These are phyloP conservation scores for Ageneiosus marmoratus DNA, from an alignment of 2,113 vertebrate genomes.

Conservation along the genomic window DNA sequence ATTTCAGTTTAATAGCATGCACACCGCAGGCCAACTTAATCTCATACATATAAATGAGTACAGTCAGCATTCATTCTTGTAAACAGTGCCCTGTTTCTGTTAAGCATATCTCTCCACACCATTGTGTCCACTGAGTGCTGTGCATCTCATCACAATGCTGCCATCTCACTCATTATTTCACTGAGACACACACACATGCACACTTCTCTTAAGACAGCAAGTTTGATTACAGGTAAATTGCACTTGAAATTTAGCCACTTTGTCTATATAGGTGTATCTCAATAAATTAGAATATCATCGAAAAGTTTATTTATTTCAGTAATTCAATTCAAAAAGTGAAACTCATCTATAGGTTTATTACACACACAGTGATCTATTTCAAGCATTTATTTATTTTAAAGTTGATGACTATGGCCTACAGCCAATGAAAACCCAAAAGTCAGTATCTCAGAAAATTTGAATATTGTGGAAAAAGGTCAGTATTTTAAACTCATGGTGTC, in stretches of 20 bases:
- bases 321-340: too few species aligned
- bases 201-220: neutral
- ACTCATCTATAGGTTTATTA: too few species aligned
- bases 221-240: neutral
- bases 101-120: neutral
- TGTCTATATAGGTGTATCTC: too few species aligned
- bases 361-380: too few species aligned
- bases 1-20: constrained; percentile 2
- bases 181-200: neutral
- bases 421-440: too few species aligned
- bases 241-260: neutral
- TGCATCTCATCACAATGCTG: neutral
- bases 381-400: too few species aligned
- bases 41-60: constrained; percentile 33
- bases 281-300: too few species aligned
- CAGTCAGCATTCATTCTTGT: neutral
- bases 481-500: too few species aligned
- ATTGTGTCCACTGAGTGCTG: neutral
- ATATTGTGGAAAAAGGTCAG: too few species aligned
- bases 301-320: too few species aligned
- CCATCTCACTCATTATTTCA: neutral
- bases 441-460: too few species aligned
- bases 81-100: constrained; percentile 17
- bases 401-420: too few species aligned
- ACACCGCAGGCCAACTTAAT: constrained; percentile 11